Evolutionary conservation across 2,888 invertebrate genomes (phyloP).

Genomic region (Pammene fasciana): DNA sequence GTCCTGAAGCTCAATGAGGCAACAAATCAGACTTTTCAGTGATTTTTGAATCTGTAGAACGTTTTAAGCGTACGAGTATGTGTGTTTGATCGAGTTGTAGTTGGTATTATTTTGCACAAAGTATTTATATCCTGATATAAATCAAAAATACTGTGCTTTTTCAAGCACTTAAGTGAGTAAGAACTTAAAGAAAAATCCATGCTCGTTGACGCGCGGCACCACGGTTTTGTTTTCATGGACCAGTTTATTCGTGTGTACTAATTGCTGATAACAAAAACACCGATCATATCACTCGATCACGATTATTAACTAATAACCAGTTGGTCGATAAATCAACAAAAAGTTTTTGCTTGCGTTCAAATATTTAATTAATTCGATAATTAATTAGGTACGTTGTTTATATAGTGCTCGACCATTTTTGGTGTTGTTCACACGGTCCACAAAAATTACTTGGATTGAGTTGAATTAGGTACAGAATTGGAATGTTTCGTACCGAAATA

Average conservation of each 20-base stretch:
- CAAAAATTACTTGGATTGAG: conserved; percentile 23
- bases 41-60: no score
- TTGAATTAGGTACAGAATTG: background rate
- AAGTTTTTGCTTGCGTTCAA: conserved; percentile 29
- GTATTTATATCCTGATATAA: no score
- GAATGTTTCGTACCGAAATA: background rate
- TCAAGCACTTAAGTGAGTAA: no score
- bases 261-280: conserved; percentile 27
- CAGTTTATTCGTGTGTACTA: conserved; percentile 27
- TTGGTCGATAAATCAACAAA: conserved; percentile 26
- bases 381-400: conserved; percentile 25
- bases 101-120: no score
- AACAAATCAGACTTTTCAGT: no score
- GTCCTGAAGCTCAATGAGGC: no score
- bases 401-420: conserved; percentile 21
- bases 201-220: background rate
- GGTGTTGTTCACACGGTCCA: conserved; percentile 37
- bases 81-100: no score
- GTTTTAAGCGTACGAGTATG: no score
- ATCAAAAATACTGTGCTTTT: no score
- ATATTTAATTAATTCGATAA: conserved; percentile 31
- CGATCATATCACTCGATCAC: conserved; percentile 34
- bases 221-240: background rate
- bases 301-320: conserved; percentile 29
- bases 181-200: background rate